Base-by-base conservation (phyloP, 2,888 invertebrate genomes). In the Pelosia muscerda region DNA sequence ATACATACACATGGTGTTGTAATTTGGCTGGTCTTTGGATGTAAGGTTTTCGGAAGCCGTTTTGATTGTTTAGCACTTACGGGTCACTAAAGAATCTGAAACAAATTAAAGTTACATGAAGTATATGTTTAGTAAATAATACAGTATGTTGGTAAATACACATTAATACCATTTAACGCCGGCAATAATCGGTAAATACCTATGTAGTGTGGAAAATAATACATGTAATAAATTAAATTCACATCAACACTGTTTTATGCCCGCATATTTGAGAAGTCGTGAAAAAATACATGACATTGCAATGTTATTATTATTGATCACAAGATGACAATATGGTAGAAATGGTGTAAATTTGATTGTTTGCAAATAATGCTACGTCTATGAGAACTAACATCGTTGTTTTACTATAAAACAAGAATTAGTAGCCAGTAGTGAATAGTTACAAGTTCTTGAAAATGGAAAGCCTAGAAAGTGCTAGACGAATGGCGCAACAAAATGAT, bases 1-100 rank as follows among this genome's bases (percentile, higher is more conserved):
- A 88, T 93, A 95, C 92, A 90, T 95, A 95, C 95, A 95, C 95
- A 95, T 95, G 65, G 94, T 94, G 85, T 87, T 92, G 92, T 95
- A 95, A 87, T 93, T 95, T 62, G 90, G 90, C 75, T 93, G 90
- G 42, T 90, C 90, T 82, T 92, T 88, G 42, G 88, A 74, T 78
- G 90, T 93, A 77, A 94, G 74, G 73, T 90, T 92, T 84, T 93
- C 85, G 76, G 92, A 82, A 81, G 89, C 93, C 94, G 92, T 94
- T 90, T 90, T 93, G 88, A 84, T 72, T 49, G 78, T 74, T 81
- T 82, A 77, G 81, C 89, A 86, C 84, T 84, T 84, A 79, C 82
- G 71, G 69, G 55, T 65, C 74, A 79, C 74, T 72, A 0, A 70
- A 75, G 54, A 62, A 76, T 66, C 89, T 90, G 89, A 65, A 89